phyloP scores from a whole-genome alignment of 2,113 vertebrate genomes.

The Paratilapia polleni region DNA sequence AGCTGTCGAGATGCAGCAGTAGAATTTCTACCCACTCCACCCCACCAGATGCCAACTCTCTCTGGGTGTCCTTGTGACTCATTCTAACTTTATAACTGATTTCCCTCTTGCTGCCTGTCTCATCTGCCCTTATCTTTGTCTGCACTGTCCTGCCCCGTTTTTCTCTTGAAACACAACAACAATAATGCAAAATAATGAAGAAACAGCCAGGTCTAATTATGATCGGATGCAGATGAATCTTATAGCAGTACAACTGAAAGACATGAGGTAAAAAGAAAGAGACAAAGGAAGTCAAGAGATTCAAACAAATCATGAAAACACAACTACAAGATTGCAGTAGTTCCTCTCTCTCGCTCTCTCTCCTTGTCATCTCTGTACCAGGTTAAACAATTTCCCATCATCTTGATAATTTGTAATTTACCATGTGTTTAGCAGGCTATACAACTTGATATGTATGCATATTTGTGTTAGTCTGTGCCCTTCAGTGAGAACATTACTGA shows the following conservation, averaged over 20 bases:
- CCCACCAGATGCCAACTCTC: constrained; percentile 11
- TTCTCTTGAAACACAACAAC: neutral
- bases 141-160: neutral
- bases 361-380: neutral
- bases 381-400: constrained; percentile 17
- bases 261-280: neutral
- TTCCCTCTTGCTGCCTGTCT: constrained; percentile 6
- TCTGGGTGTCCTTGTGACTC: constrained; percentile 30
- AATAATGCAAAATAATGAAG: constrained; percentile 19
- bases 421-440: neutral
- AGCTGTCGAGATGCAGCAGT: constrained; percentile 21
- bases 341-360: neutral
- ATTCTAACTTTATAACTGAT: constrained; percentile 27
- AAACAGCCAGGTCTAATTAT: neutral
- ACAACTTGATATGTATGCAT: neutral
- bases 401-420: neutral
- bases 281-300: neutral
- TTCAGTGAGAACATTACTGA: neutral
- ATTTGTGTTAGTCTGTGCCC: neutral
- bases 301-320: neutral
- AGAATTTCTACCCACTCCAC: constrained; percentile 19
- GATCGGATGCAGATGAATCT: neutral
- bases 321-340: neutral
- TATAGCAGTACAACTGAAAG: neutral
- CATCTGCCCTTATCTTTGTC: neutral